phyloP scores from a whole-genome alignment of 2,113 vertebrate species.

The Cyanoliseus patagonus region DNA sequence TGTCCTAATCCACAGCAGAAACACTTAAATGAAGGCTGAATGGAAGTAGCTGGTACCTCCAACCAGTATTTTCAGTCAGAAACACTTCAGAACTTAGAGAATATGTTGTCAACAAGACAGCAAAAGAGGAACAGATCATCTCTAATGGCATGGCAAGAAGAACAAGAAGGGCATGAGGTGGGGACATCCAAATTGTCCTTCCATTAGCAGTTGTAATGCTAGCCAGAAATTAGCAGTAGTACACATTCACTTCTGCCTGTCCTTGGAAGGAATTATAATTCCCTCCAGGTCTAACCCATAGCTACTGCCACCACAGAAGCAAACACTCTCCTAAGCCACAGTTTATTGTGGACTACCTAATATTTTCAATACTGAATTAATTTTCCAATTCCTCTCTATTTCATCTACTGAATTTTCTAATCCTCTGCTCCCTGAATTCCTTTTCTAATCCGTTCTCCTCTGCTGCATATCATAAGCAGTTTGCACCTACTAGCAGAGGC shows the following conservation, averaged over 20 bases:
- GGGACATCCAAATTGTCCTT: neutral
- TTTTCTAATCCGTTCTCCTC: neutral
- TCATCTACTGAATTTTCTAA: neutral
- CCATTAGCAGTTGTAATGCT: accelerated
- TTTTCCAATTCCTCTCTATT: neutral
- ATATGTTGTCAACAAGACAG: neutral
- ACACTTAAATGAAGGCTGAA: neutral
- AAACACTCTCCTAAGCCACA: neutral
- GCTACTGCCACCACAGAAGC: neutral
- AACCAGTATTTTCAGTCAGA: neutral
- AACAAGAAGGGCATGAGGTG: neutral
- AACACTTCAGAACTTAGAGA: neutral
- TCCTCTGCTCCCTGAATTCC: neutral
- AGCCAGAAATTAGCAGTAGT: neutral
- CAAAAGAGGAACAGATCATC: neutral
- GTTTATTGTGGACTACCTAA: neutral
- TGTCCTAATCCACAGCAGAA: neutral
- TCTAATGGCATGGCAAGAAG: neutral
- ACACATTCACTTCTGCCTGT: neutral
- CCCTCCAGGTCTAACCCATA: neutral
- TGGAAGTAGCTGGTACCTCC: neutral
- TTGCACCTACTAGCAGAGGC: neutral
- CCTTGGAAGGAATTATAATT: neutral
- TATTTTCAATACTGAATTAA: neutral
- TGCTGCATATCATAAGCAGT: neutral